Evolutionary conservation across 2,797 vertebrate species (phyloP).

Genomic region (Furcifer pardalis): DNA sequence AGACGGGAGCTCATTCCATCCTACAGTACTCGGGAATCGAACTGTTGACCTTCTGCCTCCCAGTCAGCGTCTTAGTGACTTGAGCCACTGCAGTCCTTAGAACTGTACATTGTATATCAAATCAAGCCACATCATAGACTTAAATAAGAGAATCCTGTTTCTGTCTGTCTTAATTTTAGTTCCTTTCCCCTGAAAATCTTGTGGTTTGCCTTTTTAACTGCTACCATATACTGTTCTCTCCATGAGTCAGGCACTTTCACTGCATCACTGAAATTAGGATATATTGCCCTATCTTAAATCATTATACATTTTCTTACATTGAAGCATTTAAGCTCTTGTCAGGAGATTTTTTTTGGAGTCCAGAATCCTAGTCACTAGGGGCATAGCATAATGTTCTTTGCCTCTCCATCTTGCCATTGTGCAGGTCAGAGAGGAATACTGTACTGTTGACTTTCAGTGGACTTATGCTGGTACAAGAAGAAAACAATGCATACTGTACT

Average conservation of each 20-base stretch:
- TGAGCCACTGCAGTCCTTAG: too few relatives aligned
- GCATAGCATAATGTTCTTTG: too few relatives aligned
- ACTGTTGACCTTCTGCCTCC: too few relatives aligned
- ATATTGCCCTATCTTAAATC: not conserved
- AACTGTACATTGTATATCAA: not conserved
- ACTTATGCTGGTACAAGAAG: too few relatives aligned
- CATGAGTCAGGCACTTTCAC: too few relatives aligned
- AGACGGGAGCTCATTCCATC: too few relatives aligned
- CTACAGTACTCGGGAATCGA: too few relatives aligned
- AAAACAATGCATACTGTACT: not conserved
- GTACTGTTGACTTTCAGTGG: too few relatives aligned
- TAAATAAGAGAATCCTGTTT: not conserved
- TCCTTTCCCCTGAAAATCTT: not conserved
- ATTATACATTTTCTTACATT: not conserved
- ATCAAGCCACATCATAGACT: not conserved
- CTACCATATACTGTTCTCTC: not conserved
- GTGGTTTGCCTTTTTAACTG: not conserved
- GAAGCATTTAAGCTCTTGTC: slow-evolving; percentile 17
- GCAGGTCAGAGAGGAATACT: too few relatives aligned
- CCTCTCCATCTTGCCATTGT: too few relatives aligned
- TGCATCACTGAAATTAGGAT: not conserved
- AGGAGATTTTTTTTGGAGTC: slow-evolving; percentile 13
- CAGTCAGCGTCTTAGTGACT: too few relatives aligned
- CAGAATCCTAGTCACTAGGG: too few relatives aligned
- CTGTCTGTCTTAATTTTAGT: not conserved